Percentiles rank a stretch among this genome's conserved stretches.
Conservation (phyloP, 2,888 invertebrate species). For the Drosophila pseudotakahashii region DNA sequence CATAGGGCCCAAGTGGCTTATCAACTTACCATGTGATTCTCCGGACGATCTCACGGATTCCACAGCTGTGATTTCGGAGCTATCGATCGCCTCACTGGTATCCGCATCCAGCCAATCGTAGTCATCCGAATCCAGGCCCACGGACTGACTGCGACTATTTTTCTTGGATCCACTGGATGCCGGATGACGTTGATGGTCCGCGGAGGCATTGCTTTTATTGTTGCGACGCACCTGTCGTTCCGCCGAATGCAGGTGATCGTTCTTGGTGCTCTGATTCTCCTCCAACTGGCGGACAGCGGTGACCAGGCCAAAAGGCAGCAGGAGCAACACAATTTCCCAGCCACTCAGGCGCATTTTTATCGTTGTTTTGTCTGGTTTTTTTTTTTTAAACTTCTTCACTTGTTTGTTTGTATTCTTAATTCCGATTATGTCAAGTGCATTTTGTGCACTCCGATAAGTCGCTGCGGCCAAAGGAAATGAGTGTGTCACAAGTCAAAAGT, state of each 20-base stretch:
- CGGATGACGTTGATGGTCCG: slow-evolving; percentile 18
- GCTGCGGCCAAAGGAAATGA: slow-evolving; percentile 24
- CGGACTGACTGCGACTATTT: slow-evolving; percentile 18
- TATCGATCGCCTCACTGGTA: slow-evolving; percentile 47
- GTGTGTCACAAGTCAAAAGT: slow-evolving; percentile 39
- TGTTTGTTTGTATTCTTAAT: slow-evolving; percentile 1
- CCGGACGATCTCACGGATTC: slow-evolving; percentile 35
- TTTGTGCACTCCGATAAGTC: slow-evolving; percentile 35
- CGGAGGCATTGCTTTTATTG: slow-evolving; percentile 41
- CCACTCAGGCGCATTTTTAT: slow-evolving; percentile 36
- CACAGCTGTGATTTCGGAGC: slow-evolving; percentile 17
- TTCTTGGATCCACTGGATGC: slow-evolving; percentile 14
- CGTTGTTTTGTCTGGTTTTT: slow-evolving; percentile 6
- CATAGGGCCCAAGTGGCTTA: slow-evolving; percentile 16
- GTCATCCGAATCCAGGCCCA: slow-evolving; percentile 43
- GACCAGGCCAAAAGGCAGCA: slow-evolving; percentile 35
- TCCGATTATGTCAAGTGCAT: slow-evolving; percentile 46
- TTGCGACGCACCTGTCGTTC: slow-evolving; percentile 34
- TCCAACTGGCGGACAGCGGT: slow-evolving; percentile 47
- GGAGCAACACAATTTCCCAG: slow-evolving; percentile 27
- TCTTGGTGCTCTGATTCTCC: slow-evolving; percentile 38
- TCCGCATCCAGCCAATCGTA: slow-evolving; percentile 63
- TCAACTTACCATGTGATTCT: slow-evolving; percentile 55
- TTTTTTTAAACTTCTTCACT: slow-evolving; percentile 28
- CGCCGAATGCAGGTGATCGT: slow-evolving; percentile 22